These are phyloP conservation scores for Hyperoplus immaculatus DNA, from an alignment of 2,797 vertebrate species.

Conservation along the genomic window DNA sequence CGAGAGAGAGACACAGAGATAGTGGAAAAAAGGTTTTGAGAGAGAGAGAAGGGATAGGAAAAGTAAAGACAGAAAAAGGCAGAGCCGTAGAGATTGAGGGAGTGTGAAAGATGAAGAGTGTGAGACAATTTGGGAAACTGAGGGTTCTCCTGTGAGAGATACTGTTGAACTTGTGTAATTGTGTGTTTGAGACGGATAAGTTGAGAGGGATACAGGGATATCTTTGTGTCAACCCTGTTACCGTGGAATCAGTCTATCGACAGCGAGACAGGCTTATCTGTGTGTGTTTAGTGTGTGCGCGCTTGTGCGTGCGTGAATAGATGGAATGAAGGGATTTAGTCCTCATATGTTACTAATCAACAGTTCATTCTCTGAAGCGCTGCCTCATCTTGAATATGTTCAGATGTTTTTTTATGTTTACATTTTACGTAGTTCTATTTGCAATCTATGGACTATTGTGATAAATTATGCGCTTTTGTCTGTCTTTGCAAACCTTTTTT, in stretches of 20 bases:
- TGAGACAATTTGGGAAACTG: neutral
- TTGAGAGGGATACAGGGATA: constrained; percentile 9
- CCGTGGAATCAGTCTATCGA: constrained; percentile 38
- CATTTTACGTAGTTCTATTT: neutral
- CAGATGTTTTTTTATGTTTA: neutral
- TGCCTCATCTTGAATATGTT: constrained; percentile 5
- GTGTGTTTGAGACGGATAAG: constrained; percentile 22
- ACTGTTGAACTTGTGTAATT: neutral
- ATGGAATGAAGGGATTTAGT: constrained; percentile 21
- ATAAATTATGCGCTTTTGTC: neutral
- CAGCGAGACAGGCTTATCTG: constrained; percentile 40
- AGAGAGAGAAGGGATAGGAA: constrained; percentile 10
- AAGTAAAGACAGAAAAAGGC: constrained; percentile 15
- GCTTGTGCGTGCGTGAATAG: constrained; percentile 24
- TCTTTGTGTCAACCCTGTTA: constrained; percentile 24
- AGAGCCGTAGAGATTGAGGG: constrained; percentile 1
- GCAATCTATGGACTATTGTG: neutral
- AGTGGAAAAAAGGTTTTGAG: constrained; percentile 11
- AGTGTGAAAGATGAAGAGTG: neutral
- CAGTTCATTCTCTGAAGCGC: constrained; percentile 5
- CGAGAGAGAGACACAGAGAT: neutral
- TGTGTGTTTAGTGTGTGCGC: constrained; percentile 26
- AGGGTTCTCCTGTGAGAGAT: neutral
- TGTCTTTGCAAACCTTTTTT: neutral
- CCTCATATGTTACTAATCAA: neutral